Conservation (phyloP, 2,113 vertebrate genomes). For the Silurus meridionalis region DNA sequence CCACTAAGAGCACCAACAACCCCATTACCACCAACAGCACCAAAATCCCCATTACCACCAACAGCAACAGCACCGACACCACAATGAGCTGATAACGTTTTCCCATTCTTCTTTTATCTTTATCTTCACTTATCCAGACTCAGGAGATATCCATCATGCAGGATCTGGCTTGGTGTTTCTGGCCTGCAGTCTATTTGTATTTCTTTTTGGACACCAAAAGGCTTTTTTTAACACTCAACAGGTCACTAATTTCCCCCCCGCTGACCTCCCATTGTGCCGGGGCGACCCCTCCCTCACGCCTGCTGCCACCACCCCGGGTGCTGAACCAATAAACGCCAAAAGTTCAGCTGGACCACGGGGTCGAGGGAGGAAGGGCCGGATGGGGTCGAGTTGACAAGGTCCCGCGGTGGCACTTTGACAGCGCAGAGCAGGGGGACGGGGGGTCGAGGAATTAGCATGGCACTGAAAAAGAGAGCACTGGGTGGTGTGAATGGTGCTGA, state of each 20-base stretch:
- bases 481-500: constrained; percentile 71
- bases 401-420: constrained; percentile 69
- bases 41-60: not conserved
- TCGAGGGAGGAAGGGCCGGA: constrained; percentile 61
- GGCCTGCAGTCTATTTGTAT: constrained; percentile 50
- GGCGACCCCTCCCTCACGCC: constrained; percentile 55
- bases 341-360: constrained; percentile 76
- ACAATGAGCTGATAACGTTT: not conserved
- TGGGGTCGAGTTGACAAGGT: constrained; percentile 67
- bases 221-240: constrained; percentile 83
- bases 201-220: constrained; percentile 74
- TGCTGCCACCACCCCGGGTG: constrained; percentile 74
- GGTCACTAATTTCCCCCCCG: constrained; percentile 85
- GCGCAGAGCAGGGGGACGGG: constrained; percentile 59
- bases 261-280: constrained; percentile 85
- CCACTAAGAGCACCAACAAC: not conserved
- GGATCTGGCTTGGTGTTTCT: not conserved
- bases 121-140: not conserved
- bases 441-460: constrained; percentile 70
- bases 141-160: not conserved
- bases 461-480: constrained; percentile 69
- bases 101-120: not conserved
- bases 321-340: constrained; percentile 81
- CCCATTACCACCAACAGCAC: not conserved
- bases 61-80: not conserved